phyloP scores from a whole-genome alignment of 2,797 vertebrate species.

The Peromyscus melanophrys region DNA sequence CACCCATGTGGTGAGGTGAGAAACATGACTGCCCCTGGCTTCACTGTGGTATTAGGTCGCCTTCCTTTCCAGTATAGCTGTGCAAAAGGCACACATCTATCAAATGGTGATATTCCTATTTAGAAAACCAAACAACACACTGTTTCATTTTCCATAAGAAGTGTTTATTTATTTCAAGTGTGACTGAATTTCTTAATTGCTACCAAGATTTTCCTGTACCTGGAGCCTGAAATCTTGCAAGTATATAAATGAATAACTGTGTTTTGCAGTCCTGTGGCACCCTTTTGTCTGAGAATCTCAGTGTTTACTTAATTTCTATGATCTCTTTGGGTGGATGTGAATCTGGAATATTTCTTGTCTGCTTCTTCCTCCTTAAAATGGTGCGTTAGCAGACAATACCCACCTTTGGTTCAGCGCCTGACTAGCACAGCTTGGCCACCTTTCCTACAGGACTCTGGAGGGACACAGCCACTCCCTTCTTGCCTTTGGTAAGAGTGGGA shows the following conservation, averaged over 20 bases:
- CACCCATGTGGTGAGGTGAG: rapidly evolving
- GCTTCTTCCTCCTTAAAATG: constrained; percentile 30
- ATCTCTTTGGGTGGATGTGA: constrained; percentile 9
- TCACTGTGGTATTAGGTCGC: neutral
- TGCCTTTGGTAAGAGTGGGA: neutral
- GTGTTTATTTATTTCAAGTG: constrained; percentile 64
- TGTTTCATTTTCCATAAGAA: constrained; percentile 46
- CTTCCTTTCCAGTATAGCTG: neutral
- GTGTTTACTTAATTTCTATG: constrained; percentile 61
- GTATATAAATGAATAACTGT: constrained; percentile 59
- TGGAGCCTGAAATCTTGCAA: constrained; percentile 45
- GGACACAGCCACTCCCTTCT: too few species aligned
- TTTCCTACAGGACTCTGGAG: neutral
- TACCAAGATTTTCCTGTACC: constrained; percentile 57
- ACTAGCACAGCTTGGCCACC: neutral
- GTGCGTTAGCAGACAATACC: neutral
- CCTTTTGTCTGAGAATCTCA: constrained; percentile 72
- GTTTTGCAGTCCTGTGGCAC: constrained; percentile 29
- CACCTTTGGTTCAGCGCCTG: neutral
- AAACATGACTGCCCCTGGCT: neutral
- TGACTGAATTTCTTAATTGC: constrained; percentile 66
- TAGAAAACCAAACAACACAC: constrained; percentile 38
- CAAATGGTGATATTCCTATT: neutral
- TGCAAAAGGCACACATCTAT: neutral
- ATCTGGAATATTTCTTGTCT: constrained; percentile 51